Evolutionary conservation across 2,888 invertebrate species (phyloP), one percentile per base, ranked within the genome.

Genomic region (Tachina fera): DNA sequence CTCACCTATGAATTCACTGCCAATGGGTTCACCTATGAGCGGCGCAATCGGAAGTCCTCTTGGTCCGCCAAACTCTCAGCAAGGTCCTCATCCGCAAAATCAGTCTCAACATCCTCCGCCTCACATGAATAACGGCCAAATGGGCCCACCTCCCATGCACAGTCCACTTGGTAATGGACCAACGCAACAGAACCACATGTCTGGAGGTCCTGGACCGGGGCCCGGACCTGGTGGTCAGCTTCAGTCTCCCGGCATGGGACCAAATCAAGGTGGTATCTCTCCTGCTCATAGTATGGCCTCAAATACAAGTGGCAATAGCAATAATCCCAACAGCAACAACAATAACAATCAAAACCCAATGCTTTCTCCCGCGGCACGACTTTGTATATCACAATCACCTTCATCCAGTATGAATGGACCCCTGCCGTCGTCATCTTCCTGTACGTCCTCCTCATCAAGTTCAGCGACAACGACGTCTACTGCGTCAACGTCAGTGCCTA

Each of bases 141-240:
- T 95, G 96, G 96, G 95, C 74, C 96, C 96, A 74, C 96, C 96
- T 76, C 96, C 95, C 11, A 95, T 96, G 95, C 96, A 96, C 89
- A 96, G 95, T 93, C 96, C 95, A 63, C 92, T 95, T 84, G 95
- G 95, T 14, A 94, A 95, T 88, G 95, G 95, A 75, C 95, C 95
- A 0, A 94, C 95, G 87, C 92, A 90, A 88, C 92, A 91, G 80
- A 91, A 91, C 87, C 94, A 94, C 93, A 94, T 91, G 89, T 89
- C 90, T 9, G 91, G 92, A 14, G 91, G 91, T 9, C 90, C 90
- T 0, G 91, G 90, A 2, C 91, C 91, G 1, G 91, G 91, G 0
- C 90, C 92, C 19, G 91, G 91, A 19, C 89, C 91, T 0, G 90
- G 91, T 5, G 89, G 90, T 31, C 87, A 87, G 10, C 63, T 83